A percentile compares a stretch with the other conserved stretches of the same genome.
Conservation (phyloP, 2,888 invertebrate genomes). For the Mythimna impura region DNA sequence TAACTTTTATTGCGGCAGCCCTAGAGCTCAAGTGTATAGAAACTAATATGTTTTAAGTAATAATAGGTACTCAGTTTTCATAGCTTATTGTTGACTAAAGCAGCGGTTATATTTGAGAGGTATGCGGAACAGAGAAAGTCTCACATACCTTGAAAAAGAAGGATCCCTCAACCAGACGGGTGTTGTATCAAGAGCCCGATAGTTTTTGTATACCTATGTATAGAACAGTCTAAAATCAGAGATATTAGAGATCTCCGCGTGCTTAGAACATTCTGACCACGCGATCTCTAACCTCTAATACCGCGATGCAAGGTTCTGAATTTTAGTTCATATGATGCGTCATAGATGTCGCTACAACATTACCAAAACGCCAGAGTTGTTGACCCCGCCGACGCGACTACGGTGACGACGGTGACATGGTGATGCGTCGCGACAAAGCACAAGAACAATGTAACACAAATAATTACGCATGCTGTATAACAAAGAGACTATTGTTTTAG, state of each 20-base stretch:
- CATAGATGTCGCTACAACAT: not conserved
- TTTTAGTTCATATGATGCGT: too few relatives aligned
- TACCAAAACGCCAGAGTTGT: not conserved
- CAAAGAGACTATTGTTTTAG: slow-evolving; percentile 36
- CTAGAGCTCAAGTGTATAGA: not conserved
- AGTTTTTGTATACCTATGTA: too few relatives aligned
- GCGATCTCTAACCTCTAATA: too few relatives aligned
- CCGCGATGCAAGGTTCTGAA: too few relatives aligned
- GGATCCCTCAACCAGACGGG: too few relatives aligned
- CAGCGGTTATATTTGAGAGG: not conserved
- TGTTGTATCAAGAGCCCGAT: too few relatives aligned
- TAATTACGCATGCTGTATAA: slow-evolving; percentile 31
- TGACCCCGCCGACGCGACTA: not conserved
- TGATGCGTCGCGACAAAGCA: slow-evolving; percentile 31
- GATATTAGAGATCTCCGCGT: too few relatives aligned
- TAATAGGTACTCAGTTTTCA: not conserved
- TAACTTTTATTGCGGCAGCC: too few relatives aligned
- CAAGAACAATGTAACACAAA: slow-evolving; percentile 39
- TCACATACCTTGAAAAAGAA: too few relatives aligned
- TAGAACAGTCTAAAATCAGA: too few relatives aligned
- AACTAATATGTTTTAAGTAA: not conserved
- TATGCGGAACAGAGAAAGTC: too few relatives aligned
- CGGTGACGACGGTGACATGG: slow-evolving; percentile 8
- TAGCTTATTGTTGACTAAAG: slow-evolving; percentile 10
- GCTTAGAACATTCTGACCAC: too few relatives aligned